Evolutionary conservation across 2,888 invertebrate species (phyloP), one percentile per base, ranked within the genome.

Genomic region (Hanleya hanleyi): DNA sequence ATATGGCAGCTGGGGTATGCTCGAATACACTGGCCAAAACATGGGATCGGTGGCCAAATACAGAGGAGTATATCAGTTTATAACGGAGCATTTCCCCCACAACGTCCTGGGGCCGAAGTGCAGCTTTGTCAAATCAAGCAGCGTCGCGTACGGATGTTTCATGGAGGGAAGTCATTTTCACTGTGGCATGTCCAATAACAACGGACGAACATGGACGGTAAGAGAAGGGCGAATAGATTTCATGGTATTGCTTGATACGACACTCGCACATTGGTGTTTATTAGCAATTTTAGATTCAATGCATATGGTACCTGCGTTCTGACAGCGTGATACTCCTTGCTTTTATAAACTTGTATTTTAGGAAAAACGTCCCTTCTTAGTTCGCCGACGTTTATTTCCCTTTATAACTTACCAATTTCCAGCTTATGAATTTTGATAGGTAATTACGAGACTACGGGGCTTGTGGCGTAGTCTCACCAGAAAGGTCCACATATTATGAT

Each of bases 1-100:
- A 68, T 84, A 81, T 70, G 85, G 85, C 6, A 82, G 82, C 47
- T 85, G 84, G 84, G 84, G 85, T 4, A 81, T 85, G 79, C 36
- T 83, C 12, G 81, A 83, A 36, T 81, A 81, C 66, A 83, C 83
- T 9, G 82, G 82, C 18, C 82, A 85, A 65, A 76, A 83, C n/a
- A 77, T 79, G 2, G 66, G 69, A n/a, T 78, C 75, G 7, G 82
- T 83, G 0, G 81, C 85, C 18, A 84, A 83, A 73, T 85, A 81
- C 68, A 50, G 76, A 29, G 84, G 81, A 2, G 81, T 81, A 12
- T 82, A 83, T 35, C 77, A 71, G 76, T 83, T 76, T 69, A 77
- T 83, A n/a, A 73, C 69, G 12, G 38, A 73, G 5, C 62, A 61
- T n/a, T 71, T 35, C 57, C 41, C 66, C n/a, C 67, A 49, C 36